Evolutionary conservation across 2,113 vertebrate species (phyloP).

Genomic region (Corynorhinus townsendii): DNA sequence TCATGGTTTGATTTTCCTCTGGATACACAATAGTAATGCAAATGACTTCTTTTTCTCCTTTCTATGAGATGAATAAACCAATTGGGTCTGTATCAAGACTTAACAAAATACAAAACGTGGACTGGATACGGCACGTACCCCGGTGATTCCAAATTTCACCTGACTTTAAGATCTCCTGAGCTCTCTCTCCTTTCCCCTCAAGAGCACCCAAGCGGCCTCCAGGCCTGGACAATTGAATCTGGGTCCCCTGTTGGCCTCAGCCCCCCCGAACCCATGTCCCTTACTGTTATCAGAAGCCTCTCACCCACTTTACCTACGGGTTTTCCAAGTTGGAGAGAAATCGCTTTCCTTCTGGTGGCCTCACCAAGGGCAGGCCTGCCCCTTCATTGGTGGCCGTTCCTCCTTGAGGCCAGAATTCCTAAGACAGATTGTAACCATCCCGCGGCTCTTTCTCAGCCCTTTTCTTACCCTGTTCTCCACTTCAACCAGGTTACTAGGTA

Average conservation of each 20-base stretch:
- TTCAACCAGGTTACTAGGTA: background rate
- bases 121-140: background rate
- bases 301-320: background rate
- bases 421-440: background rate
- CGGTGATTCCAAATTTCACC: background rate
- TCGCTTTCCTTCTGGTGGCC: background rate
- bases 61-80: background rate
- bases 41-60: background rate
- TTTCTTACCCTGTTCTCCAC: background rate
- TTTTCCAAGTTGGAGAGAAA: background rate
- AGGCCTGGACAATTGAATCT: background rate
- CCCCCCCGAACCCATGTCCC: background rate
- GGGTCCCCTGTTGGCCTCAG: background rate
- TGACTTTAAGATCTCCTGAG: background rate
- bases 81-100: background rate
- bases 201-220: background rate
- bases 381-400: background rate
- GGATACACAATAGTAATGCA: background rate
- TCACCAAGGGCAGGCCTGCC: fast-evolving
- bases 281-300: too few species aligned
- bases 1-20: background rate
- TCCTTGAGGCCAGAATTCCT: background rate
- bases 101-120: background rate
- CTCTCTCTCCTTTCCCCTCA: background rate
- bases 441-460: background rate